Evolutionary conservation across 2,888 invertebrate species (phyloP), one percentile per base, ranked within the genome.

Genomic region (Heliothis peltigera): DNA sequence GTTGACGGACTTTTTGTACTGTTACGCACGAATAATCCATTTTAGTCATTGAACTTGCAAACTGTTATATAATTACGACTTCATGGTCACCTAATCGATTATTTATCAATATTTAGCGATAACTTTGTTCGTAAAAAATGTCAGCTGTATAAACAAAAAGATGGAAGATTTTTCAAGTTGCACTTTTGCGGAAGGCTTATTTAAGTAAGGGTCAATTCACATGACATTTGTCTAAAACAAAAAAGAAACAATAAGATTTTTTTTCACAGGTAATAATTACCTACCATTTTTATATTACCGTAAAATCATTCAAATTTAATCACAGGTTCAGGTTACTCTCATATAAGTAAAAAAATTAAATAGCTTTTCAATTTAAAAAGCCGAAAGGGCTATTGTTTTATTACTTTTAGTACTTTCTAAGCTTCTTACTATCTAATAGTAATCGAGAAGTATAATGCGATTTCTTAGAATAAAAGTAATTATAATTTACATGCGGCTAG

Each of bases 31-130:
- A 89, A 79, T 86, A 87, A 79, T 75, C 87, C 83, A 85, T 80
- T 89, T 91, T 91, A 89, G 88, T 87, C 91, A 91, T 89, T 92
- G 91, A 93, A 92, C 91, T 90, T 88, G 84, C 73, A 77, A 87
- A 80, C 84, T 83, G 81, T 91, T 90, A 90, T 79, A 85, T 84
- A 84, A 84, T 81, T 78, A 75, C 48, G 70, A 46, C 75, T 81
- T 80, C 86, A 86, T 63, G 87, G 87, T 53, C 81, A 57, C 42
- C 19, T 39, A 49, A 67, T 59, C 51, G 60, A 65, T 72, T 66
- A 71, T 55, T 66, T 70, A 53, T 58, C 46, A 10, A 21, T 44
- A 49, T 76, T 70, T 60, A 55, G 19, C 46, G 7, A 53, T 42
- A 28, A 22, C n/a, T 44, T 15, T 43, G 15, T 8, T 17, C 3